These are phyloP conservation scores for Drosophila kuntzei DNA, from an alignment of 2,888 invertebrate species.

Conservation along the genomic window DNA sequence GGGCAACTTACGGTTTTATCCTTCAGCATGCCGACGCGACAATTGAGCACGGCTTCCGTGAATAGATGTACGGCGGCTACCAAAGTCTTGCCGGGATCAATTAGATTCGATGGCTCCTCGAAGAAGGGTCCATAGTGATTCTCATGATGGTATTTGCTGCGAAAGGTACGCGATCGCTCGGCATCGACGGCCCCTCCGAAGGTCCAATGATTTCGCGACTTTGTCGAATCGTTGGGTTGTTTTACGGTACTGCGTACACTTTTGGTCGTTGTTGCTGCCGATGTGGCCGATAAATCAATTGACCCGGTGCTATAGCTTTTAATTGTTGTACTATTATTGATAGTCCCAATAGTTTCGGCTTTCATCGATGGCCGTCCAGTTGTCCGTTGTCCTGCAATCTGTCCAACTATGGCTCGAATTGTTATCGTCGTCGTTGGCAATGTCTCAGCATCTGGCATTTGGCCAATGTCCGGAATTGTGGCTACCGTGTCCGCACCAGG, in stretches of 20 bases:
- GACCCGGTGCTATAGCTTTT: constrained; percentile 30
- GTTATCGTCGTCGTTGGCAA: constrained; percentile 11
- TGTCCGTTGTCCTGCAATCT: constrained; percentile 12
- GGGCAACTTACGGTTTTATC: constrained; percentile 88
- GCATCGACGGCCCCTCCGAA: constrained; percentile 51
- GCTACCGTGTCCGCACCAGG: constrained; percentile 32
- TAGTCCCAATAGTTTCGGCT: constrained; percentile 24
- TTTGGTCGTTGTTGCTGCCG: constrained; percentile 51
- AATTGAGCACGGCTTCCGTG: constrained; percentile 88
- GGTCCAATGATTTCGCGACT: constrained; percentile 76
- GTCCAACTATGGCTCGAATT: constrained; percentile 4
- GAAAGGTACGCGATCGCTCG: constrained; percentile 80
- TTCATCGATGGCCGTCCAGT: constrained; percentile 31
- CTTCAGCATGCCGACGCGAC: constrained; percentile 90
- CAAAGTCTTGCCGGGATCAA: constrained; percentile 87
- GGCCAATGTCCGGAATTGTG: constrained; percentile 42
- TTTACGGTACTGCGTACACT: constrained; percentile 62
- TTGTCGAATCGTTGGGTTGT: constrained; percentile 71
- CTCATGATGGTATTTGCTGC: constrained; percentile 88
- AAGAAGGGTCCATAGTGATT: constrained; percentile 91
- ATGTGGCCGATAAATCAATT: constrained; percentile 29
- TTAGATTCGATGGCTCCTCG: constrained; percentile 86
- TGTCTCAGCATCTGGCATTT: constrained; percentile 36
- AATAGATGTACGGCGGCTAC: constrained; percentile 88
- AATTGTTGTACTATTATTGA: constrained; percentile 45